Base-by-base conservation (phyloP, 23 tunicate species). In the Ascidia mentula region DNA sequence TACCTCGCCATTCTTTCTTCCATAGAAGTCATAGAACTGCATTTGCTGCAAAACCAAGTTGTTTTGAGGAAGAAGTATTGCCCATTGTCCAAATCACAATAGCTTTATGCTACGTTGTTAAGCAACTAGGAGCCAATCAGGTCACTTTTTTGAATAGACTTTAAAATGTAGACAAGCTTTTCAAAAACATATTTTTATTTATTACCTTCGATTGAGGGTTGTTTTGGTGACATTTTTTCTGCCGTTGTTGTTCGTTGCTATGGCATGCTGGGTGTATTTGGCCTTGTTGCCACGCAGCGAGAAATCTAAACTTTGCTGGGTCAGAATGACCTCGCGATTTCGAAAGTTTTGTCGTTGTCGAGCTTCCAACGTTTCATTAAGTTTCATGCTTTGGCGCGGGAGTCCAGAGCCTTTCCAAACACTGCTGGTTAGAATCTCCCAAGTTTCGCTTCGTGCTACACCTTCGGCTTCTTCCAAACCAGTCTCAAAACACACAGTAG, bases 401-500 rank as follows among this genome's bases (percentile, higher is more conserved):
- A 53, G 65, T 26, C 65, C 7, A 9, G 65, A 6, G 1, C 65
- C 65, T 53, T 53, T 53, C 13, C 7, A 53, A 53, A 53, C 4
- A 9, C 12, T 53, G 13, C 24, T 53, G 4, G 65, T 53, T 5
- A 53, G 22, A 9, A 53, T 20, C 13, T 26, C 65, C 65, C 22
- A 53, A 36, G 36, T 74, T 59, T 78, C 59, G 42, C 73, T 71
- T 74, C 59, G 85, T 1, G 78, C 40, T n/a, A 76, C 69, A 26
- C 92, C 92, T 46, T 87, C 92, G 33, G 92, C 92, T 75, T 87
- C 92, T 82, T 87, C 92, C 18, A 87, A 40, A 9, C 82, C 92
- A 0, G 86, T 86, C 31, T 80, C 92, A 26, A 20, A 9, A 53
- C 22, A 26, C 1, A 53, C 65, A 3, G 65, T 6, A 53, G 65